Evolutionary conservation across 2,113 vertebrate species (phyloP).

Genomic region (Polypterus senegalus): DNA sequence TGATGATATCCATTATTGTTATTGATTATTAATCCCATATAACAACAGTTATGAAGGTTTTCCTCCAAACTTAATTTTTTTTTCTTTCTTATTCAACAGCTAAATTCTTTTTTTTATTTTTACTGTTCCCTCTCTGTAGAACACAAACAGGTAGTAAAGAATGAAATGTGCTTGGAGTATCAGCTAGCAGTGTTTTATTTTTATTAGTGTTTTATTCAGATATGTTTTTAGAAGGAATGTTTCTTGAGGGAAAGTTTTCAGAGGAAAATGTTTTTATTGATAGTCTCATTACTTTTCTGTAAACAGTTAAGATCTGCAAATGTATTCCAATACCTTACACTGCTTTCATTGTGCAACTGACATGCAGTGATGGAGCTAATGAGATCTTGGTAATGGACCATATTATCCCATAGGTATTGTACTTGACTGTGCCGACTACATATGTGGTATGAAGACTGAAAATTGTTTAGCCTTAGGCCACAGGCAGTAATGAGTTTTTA

Average conservation of each 20-base stretch:
- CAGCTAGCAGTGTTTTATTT: too few species aligned
- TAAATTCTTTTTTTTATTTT: too few species aligned
- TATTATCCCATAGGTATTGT: constrained; percentile 20
- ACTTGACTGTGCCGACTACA: constrained; percentile 2
- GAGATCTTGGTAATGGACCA: constrained; percentile 21
- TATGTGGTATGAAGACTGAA: constrained; percentile 10
- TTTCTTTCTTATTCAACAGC: too few species aligned
- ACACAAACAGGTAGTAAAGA: too few species aligned
- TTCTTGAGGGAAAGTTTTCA: not conserved
- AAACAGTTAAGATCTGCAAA: constrained; percentile 18
- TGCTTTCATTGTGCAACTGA: constrained; percentile 15
- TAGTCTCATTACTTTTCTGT: constrained; percentile 5
- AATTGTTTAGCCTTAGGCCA: constrained; percentile 15
- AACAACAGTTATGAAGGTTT: too few species aligned
- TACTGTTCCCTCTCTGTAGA: too few species aligned
- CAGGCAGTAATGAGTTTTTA: constrained; percentile 17
- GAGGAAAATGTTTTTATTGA: constrained; percentile 6
- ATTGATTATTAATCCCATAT: too few species aligned
- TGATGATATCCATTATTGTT: too few species aligned
- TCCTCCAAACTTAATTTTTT: too few species aligned
- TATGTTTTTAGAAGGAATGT: not conserved
- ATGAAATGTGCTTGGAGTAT: too few species aligned
- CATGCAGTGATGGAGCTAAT: constrained; percentile 19
- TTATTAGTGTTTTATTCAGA: not conserved
- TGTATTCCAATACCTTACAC: constrained; percentile 11